Conservation (phyloP, 2,113 vertebrate species). For the Laticauda laticaudata region DNA sequence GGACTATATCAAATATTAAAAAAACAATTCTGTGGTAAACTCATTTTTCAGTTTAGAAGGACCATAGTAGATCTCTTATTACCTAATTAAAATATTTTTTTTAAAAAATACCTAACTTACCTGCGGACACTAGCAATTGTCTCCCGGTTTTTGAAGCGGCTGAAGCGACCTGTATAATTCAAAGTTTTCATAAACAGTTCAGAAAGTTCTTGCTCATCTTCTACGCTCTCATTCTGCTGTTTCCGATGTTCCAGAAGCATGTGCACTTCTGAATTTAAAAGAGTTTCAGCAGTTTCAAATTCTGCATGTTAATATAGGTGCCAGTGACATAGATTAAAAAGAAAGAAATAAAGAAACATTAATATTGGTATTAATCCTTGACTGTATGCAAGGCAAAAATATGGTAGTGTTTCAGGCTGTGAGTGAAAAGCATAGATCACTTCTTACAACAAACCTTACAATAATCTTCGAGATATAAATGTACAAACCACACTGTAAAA, state of each 20-base stretch:
- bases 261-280: conserved; percentile 95
- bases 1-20: background rate
- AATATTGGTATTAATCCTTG: background rate
- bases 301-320: conserved; percentile 66
- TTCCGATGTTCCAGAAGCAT: conserved; percentile 97
- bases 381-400: background rate
- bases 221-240: conserved; percentile 96
- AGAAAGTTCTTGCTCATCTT: conserved; percentile 96
- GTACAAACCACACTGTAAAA: background rate
- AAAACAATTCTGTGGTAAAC: background rate
- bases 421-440: background rate
- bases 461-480: background rate
- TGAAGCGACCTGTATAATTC: conserved; percentile 94
- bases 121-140: conserved; percentile 97
- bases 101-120: conserved; percentile 42
- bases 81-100: fast-evolving
- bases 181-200: conserved; percentile 98
- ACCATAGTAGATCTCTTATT: background rate
- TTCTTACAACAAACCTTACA: background rate
- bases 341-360: background rate
- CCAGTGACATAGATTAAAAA: background rate
- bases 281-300: conserved; percentile 91
- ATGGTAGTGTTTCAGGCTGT: background rate
- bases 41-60: background rate
- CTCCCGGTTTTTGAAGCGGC: conserved; percentile 96